These are phyloP conservation scores for Orthosia cruda DNA, from an alignment of 2,888 invertebrate species.

Conservation along the genomic window DNA sequence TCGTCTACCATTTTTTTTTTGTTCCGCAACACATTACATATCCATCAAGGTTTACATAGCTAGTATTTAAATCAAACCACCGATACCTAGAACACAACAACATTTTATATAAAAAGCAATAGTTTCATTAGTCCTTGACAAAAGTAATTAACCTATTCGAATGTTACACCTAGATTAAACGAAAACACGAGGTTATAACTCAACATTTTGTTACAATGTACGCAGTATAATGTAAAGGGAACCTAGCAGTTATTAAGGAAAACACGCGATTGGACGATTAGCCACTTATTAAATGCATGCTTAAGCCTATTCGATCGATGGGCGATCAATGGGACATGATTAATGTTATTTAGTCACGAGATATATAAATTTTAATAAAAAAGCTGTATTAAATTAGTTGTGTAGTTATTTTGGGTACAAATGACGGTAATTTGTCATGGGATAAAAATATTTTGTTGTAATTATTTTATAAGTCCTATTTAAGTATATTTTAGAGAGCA, in stretches of 20 bases:
- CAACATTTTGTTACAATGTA: slow-evolving; percentile 58
- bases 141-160: slow-evolving; percentile 55
- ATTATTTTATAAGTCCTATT: background rate
- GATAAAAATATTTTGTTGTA: background rate
- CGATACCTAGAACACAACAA: slow-evolving; percentile 12
- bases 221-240: slow-evolving; percentile 75
- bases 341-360: slow-evolving; percentile 74
- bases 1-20: too few species aligned
- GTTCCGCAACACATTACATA: background rate
- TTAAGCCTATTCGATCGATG: slow-evolving; percentile 83
- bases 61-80: background rate
- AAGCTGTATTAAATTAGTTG: slow-evolving; percentile 49
- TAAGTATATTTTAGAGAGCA: too few species aligned
- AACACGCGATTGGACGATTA: slow-evolving; percentile 85
- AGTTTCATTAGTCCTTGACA: slow-evolving; percentile 50
- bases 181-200: slow-evolving; percentile 59
- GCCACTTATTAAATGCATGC: slow-evolving; percentile 84
- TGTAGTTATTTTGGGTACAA: slow-evolving; percentile 20
- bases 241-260: slow-evolving; percentile 74
- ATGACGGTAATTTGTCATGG: slow-evolving; percentile 35
- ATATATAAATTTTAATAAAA: slow-evolving; percentile 57
- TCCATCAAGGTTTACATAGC: background rate
- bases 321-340: slow-evolving; percentile 81
- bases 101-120: slow-evolving; percentile 23
- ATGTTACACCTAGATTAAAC: slow-evolving; percentile 57